Percentiles rank a stretch among this genome's conserved stretches.
These are phyloP conservation scores for Gallinago media DNA, from an alignment of 2,113 vertebrate species.

Conservation along the genomic window DNA sequence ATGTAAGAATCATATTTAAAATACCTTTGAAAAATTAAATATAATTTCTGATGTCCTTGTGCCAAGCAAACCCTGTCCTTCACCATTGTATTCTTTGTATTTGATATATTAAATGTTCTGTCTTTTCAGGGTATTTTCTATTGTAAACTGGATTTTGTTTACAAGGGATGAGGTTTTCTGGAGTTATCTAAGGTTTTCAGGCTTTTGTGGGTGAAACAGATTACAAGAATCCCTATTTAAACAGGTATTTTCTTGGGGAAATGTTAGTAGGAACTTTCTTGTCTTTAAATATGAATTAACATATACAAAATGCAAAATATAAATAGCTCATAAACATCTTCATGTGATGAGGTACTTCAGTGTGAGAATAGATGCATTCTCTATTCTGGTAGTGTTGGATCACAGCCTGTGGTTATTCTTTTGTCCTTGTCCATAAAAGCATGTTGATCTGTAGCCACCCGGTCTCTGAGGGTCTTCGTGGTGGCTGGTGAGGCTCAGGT, in stretches of 20 bases:
- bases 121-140: not conserved
- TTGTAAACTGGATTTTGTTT: not conserved
- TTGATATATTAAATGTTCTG: not conserved
- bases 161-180: not conserved
- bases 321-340: not conserved
- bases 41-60: not conserved
- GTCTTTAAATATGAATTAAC: not conserved
- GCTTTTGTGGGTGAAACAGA: not conserved
- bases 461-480: not conserved
- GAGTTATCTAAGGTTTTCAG: not conserved
- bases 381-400: not conserved
- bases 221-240: not conserved
- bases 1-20: not conserved
- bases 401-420: not conserved
- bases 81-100: not conserved
- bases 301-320: not conserved
- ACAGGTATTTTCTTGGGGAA: not conserved
- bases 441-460: not conserved
- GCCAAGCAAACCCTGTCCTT: not conserved
- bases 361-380: not conserved
- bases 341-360: not conserved
- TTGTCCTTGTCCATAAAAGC: not conserved
- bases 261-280: not conserved
- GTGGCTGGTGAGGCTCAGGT: not conserved
- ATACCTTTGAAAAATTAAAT: not conserved